These are phyloP conservation scores for Helicoverpa assulta DNA, from an alignment of 2,888 invertebrate species.

Conservation along the genomic window DNA sequence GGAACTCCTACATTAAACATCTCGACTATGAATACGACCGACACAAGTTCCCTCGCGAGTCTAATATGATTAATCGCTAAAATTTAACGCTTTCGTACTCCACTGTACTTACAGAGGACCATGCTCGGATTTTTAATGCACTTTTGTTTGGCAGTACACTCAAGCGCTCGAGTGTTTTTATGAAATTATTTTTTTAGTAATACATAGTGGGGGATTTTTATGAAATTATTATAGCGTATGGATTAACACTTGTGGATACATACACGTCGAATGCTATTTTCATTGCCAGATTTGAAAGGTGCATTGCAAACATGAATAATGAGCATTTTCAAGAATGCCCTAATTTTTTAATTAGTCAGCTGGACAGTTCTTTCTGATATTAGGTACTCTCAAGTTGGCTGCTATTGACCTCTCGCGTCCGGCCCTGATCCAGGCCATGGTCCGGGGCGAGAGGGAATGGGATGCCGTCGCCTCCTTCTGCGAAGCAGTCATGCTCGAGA, in stretches of 20 bases:
- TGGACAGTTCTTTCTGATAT: no score
- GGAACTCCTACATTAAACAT: no score
- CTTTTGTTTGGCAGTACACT: conserved; percentile 38
- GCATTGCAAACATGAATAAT: no score
- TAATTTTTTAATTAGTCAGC: no score
- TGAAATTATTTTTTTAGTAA: conserved; percentile 15
- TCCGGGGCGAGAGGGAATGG: no score
- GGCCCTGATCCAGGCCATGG: no score
- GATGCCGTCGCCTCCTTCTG: no score
- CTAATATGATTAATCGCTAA: conserved; percentile 75
- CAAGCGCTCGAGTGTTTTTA: conserved; percentile 25
- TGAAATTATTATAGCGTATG: not conserved
- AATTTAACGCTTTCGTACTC: conserved; percentile 72
- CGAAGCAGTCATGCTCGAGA: no score
- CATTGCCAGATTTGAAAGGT: not conserved
- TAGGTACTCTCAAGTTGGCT: no score
- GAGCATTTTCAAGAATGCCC: no score
- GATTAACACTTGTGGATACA: not conserved
- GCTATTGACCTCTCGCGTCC: no score
- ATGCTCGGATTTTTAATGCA: conserved; percentile 52
- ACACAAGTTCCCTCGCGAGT: conserved; percentile 50
- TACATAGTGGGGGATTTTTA: not conserved
- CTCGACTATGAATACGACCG: conserved; percentile 50
- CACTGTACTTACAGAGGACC: conserved; percentile 62
- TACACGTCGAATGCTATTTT: not conserved